Conservation (phyloP, 2,888 invertebrate species). For the Cephus nigrinus region DNA sequence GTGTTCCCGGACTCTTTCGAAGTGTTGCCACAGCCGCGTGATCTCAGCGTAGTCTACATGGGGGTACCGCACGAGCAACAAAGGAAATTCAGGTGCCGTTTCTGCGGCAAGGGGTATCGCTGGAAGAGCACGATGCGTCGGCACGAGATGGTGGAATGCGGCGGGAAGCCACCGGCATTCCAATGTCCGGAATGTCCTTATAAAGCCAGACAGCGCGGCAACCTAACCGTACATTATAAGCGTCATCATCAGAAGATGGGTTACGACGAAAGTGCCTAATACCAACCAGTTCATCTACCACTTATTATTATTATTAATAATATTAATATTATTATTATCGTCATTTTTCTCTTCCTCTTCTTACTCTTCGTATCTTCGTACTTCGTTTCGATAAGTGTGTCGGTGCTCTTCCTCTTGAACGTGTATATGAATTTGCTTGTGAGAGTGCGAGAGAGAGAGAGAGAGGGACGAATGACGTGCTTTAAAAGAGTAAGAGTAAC, state of each 20-base stretch:
- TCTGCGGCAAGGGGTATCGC: conserved; percentile 87
- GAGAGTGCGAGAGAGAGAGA: not conserved
- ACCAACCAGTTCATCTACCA: not conserved
- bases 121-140: conserved; percentile 87
- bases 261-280: conserved; percentile 46
- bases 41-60: conserved; percentile 65
- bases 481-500: not conserved
- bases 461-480: not conserved
- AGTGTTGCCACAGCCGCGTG: conserved; percentile 62
- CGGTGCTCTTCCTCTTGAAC: not conserved
- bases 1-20: conserved; percentile 64
- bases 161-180: conserved; percentile 84
- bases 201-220: conserved; percentile 84
- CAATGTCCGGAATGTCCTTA: conserved; percentile 84
- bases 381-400: not conserved
- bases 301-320: not conserved
- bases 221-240: conserved; percentile 83
- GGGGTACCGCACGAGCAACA: conserved; percentile 69
- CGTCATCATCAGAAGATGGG: conserved; percentile 75
- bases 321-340: not conserved
- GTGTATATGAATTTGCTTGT: not conserved
- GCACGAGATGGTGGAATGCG: conserved; percentile 87
- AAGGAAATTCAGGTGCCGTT: conserved; percentile 80
- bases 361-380: not conserved
- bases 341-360: not conserved